These are phyloP conservation scores for Coptodon rendalli DNA, from an alignment of 2,113 vertebrate species.

Conservation along the genomic window DNA sequence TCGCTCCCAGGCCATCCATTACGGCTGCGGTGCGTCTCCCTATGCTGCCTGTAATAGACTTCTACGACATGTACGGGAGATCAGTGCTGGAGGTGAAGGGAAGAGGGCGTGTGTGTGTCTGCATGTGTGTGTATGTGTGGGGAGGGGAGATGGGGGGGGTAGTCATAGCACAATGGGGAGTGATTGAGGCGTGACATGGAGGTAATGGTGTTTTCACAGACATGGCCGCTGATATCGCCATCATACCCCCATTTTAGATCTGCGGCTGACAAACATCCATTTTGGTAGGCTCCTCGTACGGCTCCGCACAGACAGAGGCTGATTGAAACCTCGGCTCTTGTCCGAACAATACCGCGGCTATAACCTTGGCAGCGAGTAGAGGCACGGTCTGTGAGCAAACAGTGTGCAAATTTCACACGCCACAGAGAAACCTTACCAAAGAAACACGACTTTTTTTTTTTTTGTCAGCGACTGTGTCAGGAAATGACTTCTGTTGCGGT, in stretches of 20 bases:
- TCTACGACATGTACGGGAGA: constrained; percentile 52
- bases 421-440: background rate
- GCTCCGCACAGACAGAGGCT: constrained; percentile 35
- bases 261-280: constrained; percentile 60
- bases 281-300: constrained; percentile 38
- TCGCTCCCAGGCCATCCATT: constrained; percentile 62
- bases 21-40: constrained; percentile 41
- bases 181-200: constrained; percentile 73
- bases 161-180: constrained; percentile 61
- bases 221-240: constrained; percentile 59
- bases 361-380: background rate
- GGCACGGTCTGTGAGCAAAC: background rate
- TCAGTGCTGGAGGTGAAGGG: constrained; percentile 44
- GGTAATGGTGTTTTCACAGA: constrained; percentile 74
- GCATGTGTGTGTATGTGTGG: background rate
- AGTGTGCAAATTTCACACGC: background rate
- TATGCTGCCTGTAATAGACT: constrained; percentile 59
- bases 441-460: background rate
- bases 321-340: constrained; percentile 43
- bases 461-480: background rate
- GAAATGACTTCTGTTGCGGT: background rate
- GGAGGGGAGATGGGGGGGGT: background rate
- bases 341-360: background rate
- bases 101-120: background rate
- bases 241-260: constrained; percentile 58